A percentile compares a stretch with the other conserved stretches of the same genome.
Conservation (phyloP, 2,888 invertebrate genomes). For the Silvanus unidentatus region DNA sequence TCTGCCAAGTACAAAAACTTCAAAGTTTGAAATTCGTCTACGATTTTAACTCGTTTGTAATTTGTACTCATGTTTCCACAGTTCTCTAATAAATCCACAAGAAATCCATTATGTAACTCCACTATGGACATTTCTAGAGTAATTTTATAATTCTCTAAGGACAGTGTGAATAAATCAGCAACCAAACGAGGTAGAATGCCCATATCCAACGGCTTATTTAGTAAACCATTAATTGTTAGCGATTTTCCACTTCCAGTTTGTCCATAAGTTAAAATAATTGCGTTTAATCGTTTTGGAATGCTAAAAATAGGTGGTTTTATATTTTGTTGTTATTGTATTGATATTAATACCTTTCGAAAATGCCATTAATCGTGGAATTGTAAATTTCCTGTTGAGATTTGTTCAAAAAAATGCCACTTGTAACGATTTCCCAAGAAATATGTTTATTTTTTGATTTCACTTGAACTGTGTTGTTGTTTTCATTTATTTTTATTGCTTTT, state of each 20-base stretch:
- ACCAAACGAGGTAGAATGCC: conserved; percentile 43
- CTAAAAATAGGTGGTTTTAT: conserved; percentile 14
- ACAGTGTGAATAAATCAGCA: conserved; percentile 36
- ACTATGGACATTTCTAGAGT: conserved; percentile 40
- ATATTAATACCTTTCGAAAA: conserved; percentile 39
- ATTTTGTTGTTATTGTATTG: neutral
- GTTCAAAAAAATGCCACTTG: conserved; percentile 43
- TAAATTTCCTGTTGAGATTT: conserved; percentile 40
- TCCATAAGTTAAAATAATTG: conserved; percentile 42
- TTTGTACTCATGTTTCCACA: too few relatives aligned
- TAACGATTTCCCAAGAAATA: conserved; percentile 41
- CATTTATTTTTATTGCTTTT: too few relatives aligned
- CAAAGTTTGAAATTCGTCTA: conserved; percentile 34
- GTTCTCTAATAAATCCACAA: conserved; percentile 37
- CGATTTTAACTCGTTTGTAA: conserved; percentile 28
- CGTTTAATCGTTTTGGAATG: conserved; percentile 29
- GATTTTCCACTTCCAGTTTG: conserved; percentile 46
- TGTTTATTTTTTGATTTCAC: too few relatives aligned
- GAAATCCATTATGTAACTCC: conserved; percentile 36
- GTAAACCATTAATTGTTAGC: conserved; percentile 36
- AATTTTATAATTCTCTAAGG: conserved; percentile 34
- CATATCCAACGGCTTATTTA: neutral
- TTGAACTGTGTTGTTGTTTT: too few relatives aligned
- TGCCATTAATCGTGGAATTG: conserved; percentile 30
- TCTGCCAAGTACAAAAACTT: conserved; percentile 42